Evolutionary conservation across 2,113 vertebrate genomes (phyloP).

Genomic region (Phycodurus eques): DNA sequence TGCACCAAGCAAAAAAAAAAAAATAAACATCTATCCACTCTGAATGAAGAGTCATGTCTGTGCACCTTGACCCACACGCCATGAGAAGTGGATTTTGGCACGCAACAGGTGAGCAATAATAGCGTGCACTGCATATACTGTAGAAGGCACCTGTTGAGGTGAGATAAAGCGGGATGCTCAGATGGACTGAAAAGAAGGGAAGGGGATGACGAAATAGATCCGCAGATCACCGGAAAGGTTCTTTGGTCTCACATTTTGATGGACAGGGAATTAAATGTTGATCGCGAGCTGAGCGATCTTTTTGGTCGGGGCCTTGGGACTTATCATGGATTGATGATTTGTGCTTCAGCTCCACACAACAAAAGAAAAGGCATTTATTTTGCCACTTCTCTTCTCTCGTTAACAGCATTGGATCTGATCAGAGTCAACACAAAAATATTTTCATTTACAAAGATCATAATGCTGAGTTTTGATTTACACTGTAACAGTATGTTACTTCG

Average conservation of each 20-base stretch:
- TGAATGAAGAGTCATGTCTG: slow-evolving; percentile 19
- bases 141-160: slow-evolving; percentile 28
- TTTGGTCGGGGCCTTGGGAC: slow-evolving; percentile 44
- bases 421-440: background rate
- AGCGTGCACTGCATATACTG: slow-evolving; percentile 25
- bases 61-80: slow-evolving; percentile 24
- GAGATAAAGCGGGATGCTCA: slow-evolving; percentile 17
- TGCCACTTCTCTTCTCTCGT: background rate
- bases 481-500: no score
- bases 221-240: slow-evolving; percentile 3
- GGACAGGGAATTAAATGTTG: slow-evolving; percentile 56
- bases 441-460: background rate
- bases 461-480: background rate
- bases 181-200: slow-evolving; percentile 7
- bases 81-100: slow-evolving; percentile 34
- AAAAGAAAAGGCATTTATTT: background rate
- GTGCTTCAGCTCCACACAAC: background rate
- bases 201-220: slow-evolving; percentile 22
- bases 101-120: slow-evolving; percentile 39
- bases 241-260: slow-evolving; percentile 45
- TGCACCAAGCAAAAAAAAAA: slow-evolving; percentile 32
- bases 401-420: background rate
- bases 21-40: background rate
- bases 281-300: slow-evolving; percentile 53
- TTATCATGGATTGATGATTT: slow-evolving; percentile 56